These are phyloP conservation scores for Nemopilema nomurai DNA, from an alignment of 30 jellyfish, hydroid and myxozoan genomes.

Conservation along the genomic window DNA sequence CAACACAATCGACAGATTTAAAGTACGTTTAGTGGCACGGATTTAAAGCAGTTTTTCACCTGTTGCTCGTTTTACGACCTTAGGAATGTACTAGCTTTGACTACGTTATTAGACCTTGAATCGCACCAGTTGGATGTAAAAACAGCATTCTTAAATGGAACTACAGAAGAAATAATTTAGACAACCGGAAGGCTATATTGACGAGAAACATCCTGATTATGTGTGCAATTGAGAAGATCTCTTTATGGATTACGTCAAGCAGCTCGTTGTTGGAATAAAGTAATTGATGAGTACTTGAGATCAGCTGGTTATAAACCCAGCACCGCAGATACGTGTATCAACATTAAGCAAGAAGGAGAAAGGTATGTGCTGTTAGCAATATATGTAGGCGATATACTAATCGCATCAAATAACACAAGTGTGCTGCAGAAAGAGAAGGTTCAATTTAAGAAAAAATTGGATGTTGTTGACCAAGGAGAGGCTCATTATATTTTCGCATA, in stretches of 20 bases:
- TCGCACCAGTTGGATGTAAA: slow-evolving; percentile 15
- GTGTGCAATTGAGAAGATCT: slow-evolving; percentile 19
- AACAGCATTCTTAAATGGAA: slow-evolving; percentile 5
- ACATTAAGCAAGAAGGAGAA: slow-evolving; percentile 13
- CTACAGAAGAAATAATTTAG: not conserved
- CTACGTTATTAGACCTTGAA: slow-evolving; percentile 21
- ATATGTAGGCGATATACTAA: slow-evolving; percentile 9
- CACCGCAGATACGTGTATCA: slow-evolving; percentile 1
- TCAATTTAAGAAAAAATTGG: not conserved
- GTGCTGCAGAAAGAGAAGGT: slow-evolving; percentile 20
- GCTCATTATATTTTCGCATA: slow-evolving; percentile 8
- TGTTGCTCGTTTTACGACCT: slow-evolving; percentile 3
- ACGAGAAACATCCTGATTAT: not conserved
- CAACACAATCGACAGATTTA: slow-evolving; percentile 6
- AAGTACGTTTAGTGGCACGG: not conserved
- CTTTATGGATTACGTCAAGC: slow-evolving; percentile 20
- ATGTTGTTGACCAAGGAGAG: slow-evolving; percentile 20
- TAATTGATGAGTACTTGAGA: slow-evolving; percentile 15
- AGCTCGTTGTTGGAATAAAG: slow-evolving; percentile 9
- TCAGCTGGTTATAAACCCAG: slow-evolving; percentile 4
- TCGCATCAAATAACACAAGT: slow-evolving; percentile 11
- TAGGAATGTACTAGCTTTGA: slow-evolving; percentile 8
- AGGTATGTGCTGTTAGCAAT: slow-evolving; percentile 12
- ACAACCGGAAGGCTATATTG: slow-evolving; percentile 6
- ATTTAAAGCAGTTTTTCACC: not conserved